These are phyloP conservation scores for Zootoca vivipara DNA, from an alignment of 2,113 vertebrate genomes.

Conservation along the genomic window DNA sequence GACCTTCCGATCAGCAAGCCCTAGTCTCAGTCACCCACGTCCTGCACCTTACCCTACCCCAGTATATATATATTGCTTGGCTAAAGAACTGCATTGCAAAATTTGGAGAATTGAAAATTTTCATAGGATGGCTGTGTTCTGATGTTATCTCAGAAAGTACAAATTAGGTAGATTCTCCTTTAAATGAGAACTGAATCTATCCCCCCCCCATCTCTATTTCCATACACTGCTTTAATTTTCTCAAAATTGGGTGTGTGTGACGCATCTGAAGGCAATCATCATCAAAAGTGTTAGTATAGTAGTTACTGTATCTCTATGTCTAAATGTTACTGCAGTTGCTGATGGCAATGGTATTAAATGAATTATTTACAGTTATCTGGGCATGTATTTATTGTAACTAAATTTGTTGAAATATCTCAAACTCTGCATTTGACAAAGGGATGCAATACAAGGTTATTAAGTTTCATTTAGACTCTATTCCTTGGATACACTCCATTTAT, in stretches of 20 bases:
- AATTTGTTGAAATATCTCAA: neutral
- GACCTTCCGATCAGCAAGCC: too few relatives aligned
- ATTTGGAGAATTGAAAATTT: too few relatives aligned
- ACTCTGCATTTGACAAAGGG: neutral
- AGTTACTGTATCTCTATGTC: slow-evolving; percentile 1
- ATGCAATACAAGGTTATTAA: neutral
- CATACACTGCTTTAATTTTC: neutral
- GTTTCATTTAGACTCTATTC: slow-evolving; percentile 19
- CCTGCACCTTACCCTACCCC: too few relatives aligned
- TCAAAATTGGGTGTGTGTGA: neutral
- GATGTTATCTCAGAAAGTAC: too few relatives aligned
- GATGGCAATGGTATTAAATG: neutral
- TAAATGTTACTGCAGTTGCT: neutral
- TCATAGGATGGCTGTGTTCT: too few relatives aligned
- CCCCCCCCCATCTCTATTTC: neutral
- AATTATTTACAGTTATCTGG: neutral
- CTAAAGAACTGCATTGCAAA: too few relatives aligned
- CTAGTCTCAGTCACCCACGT: too few relatives aligned
- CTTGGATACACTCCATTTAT: slow-evolving; percentile 12
- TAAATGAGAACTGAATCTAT: too few relatives aligned
- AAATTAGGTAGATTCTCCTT: too few relatives aligned
- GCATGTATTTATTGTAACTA: neutral
- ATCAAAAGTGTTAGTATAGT: neutral
- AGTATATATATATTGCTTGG: too few relatives aligned
- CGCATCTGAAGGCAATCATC: neutral